Conservation (phyloP, 2,113 vertebrate genomes). For the Platysteira castanea region DNA sequence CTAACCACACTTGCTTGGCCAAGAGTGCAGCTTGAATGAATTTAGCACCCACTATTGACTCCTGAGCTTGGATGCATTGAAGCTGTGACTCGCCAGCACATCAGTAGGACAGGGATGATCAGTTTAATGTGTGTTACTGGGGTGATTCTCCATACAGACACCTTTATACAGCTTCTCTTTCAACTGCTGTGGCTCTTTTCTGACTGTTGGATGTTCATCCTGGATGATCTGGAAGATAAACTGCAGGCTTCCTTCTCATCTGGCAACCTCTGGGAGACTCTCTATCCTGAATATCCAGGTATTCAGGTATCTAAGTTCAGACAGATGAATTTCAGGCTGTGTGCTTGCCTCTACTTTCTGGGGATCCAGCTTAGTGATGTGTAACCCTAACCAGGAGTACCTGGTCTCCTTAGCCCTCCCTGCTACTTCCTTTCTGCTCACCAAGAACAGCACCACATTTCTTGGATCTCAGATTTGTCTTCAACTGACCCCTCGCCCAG, state of each 20-base stretch:
- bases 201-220: neutral
- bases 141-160: neutral
- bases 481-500: accelerated
- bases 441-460: neutral
- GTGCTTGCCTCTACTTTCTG: neutral
- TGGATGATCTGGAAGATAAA: neutral
- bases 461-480: neutral
- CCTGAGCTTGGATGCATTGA: neutral
- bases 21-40: neutral
- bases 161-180: neutral
- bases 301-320: neutral
- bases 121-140: neutral
- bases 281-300: neutral
- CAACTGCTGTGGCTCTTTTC: neutral
- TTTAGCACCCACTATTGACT: neutral
- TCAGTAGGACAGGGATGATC: neutral
- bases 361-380: neutral
- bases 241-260: neutral
- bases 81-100: neutral
- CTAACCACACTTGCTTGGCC: neutral
- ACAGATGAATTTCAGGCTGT: neutral
- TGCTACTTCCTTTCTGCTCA: neutral
- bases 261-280: neutral
- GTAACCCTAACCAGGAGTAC: neutral
- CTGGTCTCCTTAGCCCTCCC: neutral